phyloP scores from a whole-genome alignment of 1,140 invertebrate species.

The Diploscapter pachys region DNA sequence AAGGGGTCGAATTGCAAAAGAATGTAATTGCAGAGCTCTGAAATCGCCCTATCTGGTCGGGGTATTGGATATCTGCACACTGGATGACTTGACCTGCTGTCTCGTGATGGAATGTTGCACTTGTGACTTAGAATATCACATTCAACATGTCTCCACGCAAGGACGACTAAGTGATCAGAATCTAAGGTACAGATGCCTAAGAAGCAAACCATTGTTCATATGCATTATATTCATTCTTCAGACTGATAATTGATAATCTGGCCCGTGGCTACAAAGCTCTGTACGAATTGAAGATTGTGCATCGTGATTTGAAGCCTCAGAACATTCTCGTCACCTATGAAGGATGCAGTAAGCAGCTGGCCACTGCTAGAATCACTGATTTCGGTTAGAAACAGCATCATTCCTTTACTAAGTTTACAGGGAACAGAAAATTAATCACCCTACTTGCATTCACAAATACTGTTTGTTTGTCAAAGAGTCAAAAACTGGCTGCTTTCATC shows the following conservation, averaged over 20 bases:
- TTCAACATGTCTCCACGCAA: constrained; percentile 29
- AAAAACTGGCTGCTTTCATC: too few relatives aligned
- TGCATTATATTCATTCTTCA: constrained; percentile 28
- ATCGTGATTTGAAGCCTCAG: constrained; percentile 57
- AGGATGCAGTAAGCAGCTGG: constrained; percentile 33
- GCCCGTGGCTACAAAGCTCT: constrained; percentile 53
- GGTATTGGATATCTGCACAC: constrained; percentile 48
- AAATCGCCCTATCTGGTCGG: constrained; percentile 41
- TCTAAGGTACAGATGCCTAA: constrained; percentile 25
- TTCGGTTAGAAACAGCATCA: constrained; percentile 39
- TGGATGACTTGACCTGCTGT: constrained; percentile 44
- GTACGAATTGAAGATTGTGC: constrained; percentile 51
- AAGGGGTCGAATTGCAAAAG: not conserved
- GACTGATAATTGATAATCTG: constrained; percentile 46
- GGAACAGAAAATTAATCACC: not conserved
- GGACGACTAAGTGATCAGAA: constrained; percentile 31
- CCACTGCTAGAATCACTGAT: constrained; percentile 51
- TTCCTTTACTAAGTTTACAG: not conserved
- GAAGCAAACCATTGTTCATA: not conserved
- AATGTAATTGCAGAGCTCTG: constrained; percentile 23
- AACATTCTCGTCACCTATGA: constrained; percentile 50
- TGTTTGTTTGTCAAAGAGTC: too few relatives aligned
- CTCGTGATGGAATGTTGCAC: constrained; percentile 53
- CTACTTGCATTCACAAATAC: constrained; percentile 33
- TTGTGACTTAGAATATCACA: constrained; percentile 47